Base-by-base conservation (phyloP, 2,113 vertebrate genomes). In the Spea multiplicata region DNA sequence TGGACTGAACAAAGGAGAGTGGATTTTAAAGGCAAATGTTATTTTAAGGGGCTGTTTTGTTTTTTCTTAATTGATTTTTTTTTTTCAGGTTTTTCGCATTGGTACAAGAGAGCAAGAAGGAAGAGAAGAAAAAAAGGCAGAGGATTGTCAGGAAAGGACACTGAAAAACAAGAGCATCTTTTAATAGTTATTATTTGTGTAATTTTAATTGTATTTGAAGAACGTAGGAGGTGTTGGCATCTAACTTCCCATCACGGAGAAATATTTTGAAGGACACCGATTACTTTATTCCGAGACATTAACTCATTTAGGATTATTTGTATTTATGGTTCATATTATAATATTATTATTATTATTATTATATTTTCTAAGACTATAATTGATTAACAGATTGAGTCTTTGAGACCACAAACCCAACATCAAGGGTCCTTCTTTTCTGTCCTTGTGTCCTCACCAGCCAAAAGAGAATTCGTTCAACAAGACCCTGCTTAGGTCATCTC, bases 1-100 rank as follows among this genome's bases (percentile, higher is more conserved):
- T 64, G 61, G 17, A 8, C 67, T 69, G 48, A 49, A 69, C 47
- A 69, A 69, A 69, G n/a, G 46, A 69, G n/a, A 8, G 46, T 17
- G 44, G 46, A 69, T 69, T 49, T 46, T n/a, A n/a, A 69, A 49
- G 5, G 30, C 13, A 64, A 64, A 64, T 64, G 8, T 4, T 30
- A 14, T 64, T 64, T 64, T 64, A 59, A 2, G 50, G 6, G 6
- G 55, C 9, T 59, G 12, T 13, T 64, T 64, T 64, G 16, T 64
- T 61, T 64, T 16, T 64, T 64, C 17, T 13, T 64, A 8, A 17
- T 4, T 64, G 5, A 30, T 16, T 7, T 64, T 30, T 17, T 30
- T 64, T 16, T 3, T 64, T 30, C 30, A 30, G 30, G 30, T 30
- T 59, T 59, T 59, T 59, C 4, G 1, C 6, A 52, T 52, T 7